phyloP scores from a whole-genome alignment of 2,888 invertebrate species.

The Amblyteles armatorius region DNA sequence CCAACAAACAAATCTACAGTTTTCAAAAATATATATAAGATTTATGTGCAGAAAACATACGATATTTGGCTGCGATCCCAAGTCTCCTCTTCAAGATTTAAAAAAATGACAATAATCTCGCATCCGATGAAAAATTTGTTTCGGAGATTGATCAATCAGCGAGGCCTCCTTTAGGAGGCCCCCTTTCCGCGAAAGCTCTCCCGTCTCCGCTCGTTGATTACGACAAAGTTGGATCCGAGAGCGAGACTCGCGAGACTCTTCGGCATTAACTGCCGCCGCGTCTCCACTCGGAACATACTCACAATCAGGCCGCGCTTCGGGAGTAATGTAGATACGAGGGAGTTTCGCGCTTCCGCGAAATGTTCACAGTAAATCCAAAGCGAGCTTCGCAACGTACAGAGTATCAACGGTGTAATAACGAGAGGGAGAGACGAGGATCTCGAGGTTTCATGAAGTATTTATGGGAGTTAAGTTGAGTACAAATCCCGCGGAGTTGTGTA shows the following conservation, averaged over 20 bases:
- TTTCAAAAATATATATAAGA: too few relatives aligned
- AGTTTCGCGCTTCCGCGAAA: conserved; percentile 18
- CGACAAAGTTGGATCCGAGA: conserved; percentile 5
- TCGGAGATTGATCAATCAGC: background rate
- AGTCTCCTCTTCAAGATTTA: background rate
- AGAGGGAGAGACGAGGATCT: background rate
- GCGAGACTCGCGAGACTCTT: conserved; percentile 1
- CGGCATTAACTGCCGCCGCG: conserved; percentile 30
- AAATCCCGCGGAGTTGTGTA: conserved; percentile 20
- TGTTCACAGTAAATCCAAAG: conserved; percentile 7
- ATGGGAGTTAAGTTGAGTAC: conserved; percentile 30
- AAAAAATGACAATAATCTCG: background rate
- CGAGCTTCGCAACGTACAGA: background rate
- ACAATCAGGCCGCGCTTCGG: conserved; percentile 31
- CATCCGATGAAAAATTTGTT: background rate
- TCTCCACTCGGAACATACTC: conserved; percentile 13
- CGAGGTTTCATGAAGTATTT: conserved; percentile 30
- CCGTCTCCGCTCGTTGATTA: conserved; percentile 35
- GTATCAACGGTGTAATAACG: background rate
- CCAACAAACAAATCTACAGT: too few relatives aligned
- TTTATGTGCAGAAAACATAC: too few relatives aligned
- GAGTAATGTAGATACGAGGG: background rate
- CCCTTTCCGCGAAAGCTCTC: background rate
- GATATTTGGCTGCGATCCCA: too few relatives aligned
- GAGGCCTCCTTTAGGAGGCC: background rate